Evolutionary conservation across 2,113 vertebrate genomes (phyloP), one percentile per base, ranked within the genome.

Genomic region (Podarcis raffonei): DNA sequence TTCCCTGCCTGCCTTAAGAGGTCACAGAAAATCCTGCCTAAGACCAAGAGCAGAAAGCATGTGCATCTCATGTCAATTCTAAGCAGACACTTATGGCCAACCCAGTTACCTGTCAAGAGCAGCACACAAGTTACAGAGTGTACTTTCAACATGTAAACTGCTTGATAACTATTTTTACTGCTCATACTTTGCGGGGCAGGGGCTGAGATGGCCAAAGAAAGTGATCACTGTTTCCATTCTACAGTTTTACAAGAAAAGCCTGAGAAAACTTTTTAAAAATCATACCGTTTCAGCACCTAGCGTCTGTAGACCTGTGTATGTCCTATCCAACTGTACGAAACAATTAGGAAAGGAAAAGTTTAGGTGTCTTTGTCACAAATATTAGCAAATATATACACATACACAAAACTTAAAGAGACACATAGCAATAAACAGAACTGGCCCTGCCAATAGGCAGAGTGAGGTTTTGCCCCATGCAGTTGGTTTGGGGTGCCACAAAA

Each of bases 231-330:
- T 37, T 71, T 35, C 23, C 25, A 27, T 48, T 65, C 20, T 22
- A 68, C n/a, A 77, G n/a, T 76, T 53, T 68, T 8, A 57, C 15
- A 83, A 53, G 16, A 20, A 77, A 83, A 57, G n/a, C 12, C 23
- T 68, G 23, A 32, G 15, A 83, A 78, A 53, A 42, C 2, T 39
- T 37, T 30, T 69, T 9, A 71, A 59, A 75, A 75, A 88, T 90
- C 98, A 95, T 97, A 99, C 99, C 92, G 99, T 99, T 97, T 99
- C 99, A 84, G 99, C 99, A 0, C 99, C 99, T 2, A 99, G 97
- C 1, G 98, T 99, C 97, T 99, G 99, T 85, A 99, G 95, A 84
- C 99, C 99, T 35, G 99, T 99, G 92, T 99, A 99, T 0, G 99
- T 99, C 97, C 99, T 97, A 96, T 99, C 99, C 96, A 99, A 92